Evolutionary conservation across 2,797 vertebrate species (phyloP), one percentile per base, ranked within the genome.

Genomic region (Babyrousa celebensis): DNA sequence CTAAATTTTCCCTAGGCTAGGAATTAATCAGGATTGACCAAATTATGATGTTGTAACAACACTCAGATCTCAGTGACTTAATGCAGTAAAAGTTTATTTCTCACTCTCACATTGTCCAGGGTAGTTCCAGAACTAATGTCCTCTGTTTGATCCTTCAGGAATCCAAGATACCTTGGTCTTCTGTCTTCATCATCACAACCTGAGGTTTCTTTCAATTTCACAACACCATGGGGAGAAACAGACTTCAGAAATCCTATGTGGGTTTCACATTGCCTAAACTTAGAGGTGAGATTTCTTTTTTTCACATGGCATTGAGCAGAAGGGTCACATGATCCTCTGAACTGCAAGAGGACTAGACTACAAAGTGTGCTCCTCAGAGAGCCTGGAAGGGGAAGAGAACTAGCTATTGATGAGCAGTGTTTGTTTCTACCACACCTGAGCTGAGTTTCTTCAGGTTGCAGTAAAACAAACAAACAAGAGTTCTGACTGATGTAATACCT

Each of bases 11-110:
- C 52, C 23, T 68, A 63, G 21, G 40, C 40, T 78, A 82, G 65
- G 40, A 88, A 85, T 94, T 82, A 36, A 74, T 87, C 60, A 67
- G 56, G 2, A 71, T 23, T 91, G 54, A 71, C 52, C 65, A 79
- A 92, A 58, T 82, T 32, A 56, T 16, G 15, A 21, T 91, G 14
- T 36, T 74, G 15, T 78, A 68, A 70, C 9, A 43, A 52, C n/a
- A 70, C 9, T 65, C 36, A 83, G 27, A 36, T 70, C 21, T 56
- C 29, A 40, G 40, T 83, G 21, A 6, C 10, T 85, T 71, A 54
- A 29, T 67, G 70, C 15, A 20, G 27, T 32, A 54, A 58, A 89
- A 2, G 8, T 18, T 14, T 65, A 56, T 52, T 72, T 70, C 52
- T 91, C 58, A 16, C 11, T 85, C 27, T 54, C 36, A 40, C 29